Evolutionary conservation across 2,113 vertebrate species (phyloP), one percentile per base, ranked within the genome.

Genomic region (Pelecanoides urinatrix): DNA sequence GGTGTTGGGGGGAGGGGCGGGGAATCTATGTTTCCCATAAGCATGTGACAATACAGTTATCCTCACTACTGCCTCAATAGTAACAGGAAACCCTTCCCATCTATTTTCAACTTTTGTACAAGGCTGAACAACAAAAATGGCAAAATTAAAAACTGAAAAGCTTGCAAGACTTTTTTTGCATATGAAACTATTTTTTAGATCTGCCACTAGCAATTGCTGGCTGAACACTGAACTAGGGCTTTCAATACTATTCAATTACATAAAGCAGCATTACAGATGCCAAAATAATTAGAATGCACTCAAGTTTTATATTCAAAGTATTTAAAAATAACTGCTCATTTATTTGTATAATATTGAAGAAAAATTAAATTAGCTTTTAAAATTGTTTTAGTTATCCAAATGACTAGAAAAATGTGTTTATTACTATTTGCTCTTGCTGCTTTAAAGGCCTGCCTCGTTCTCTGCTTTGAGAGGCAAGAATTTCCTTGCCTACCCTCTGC

Each of bases 251-350:
- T 71, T 92, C 66, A 82, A 68, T 84, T 97, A 94, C 58, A 72
- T 75, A 92, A 94, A 96, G 53, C 62, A 70, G 61, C 18, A 22
- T 55, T 85, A 84, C 55, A 85, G 73, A 95, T 68, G 70, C 80
- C 81, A 91, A 93, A 94, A 73, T 85, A 90, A 91, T 91, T 61
- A 95, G 62, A 79, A 90, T 1, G 5, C 49, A 75, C 40, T 87
- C 84, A 49, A 68, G 29, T 82, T 91, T 79, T 85, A 82, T 61
- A 94, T 68, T 75, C 30, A 73, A 73, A 34, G 34, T 87, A 72
- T 79, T 96, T 85, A 85, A 82, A 95, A 88, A 91, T 79, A 96
- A 89, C 66, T 45, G 40, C 19, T 82, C 21, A 47, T 85, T 95
- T 92, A 85, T 91, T 96, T 75, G 40, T 82, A 52, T 68, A 92